Percentiles rank a stretch among this genome's conserved stretches.
These are phyloP conservation scores for Tetramorium alpestre DNA, from an alignment of 1,140 invertebrate species.

Conservation along the genomic window DNA sequence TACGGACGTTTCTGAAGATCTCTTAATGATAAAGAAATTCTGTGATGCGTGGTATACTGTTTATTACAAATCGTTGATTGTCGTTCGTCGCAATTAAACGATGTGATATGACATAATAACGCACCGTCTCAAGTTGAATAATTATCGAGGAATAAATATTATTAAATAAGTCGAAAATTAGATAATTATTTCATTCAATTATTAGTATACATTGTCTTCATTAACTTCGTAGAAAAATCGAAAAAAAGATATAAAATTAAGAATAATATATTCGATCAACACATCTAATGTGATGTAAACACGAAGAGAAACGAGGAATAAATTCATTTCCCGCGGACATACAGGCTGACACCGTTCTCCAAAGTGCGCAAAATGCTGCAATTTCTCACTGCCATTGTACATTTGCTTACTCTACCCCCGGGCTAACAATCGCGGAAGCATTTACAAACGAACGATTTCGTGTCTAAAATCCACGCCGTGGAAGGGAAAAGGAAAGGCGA, in stretches of 20 bases:
- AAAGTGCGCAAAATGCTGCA: constrained; percentile 2
- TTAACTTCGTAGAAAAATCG: not conserved
- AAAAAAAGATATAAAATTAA: not conserved
- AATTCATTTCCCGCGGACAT: not conserved
- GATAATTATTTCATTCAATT: not conserved
- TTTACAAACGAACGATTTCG: constrained; percentile 16
- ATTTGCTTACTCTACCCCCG: not conserved
- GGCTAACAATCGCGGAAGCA: not conserved
- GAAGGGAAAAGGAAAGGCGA: constrained; percentile 14
- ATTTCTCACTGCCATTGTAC: constrained; percentile 21
- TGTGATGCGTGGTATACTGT: not conserved
- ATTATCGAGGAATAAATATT: not conserved
- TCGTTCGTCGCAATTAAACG: not conserved
- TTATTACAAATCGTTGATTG: not conserved
- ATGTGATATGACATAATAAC: not conserved
- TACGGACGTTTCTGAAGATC: not conserved
- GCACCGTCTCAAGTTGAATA: not conserved
- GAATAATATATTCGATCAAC: not conserved
- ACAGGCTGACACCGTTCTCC: not conserved
- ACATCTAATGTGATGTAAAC: not conserved
- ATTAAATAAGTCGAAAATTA: not conserved
- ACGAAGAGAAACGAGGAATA: not conserved
- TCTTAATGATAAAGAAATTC: constrained; percentile 3
- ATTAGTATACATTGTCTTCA: no score
- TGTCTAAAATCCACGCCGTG: not conserved